Percentiles rank a stretch among this genome's conserved stretches.
Evolutionary conservation across 2,888 invertebrate species (phyloP).

Genomic region (Mantis religiosa): DNA sequence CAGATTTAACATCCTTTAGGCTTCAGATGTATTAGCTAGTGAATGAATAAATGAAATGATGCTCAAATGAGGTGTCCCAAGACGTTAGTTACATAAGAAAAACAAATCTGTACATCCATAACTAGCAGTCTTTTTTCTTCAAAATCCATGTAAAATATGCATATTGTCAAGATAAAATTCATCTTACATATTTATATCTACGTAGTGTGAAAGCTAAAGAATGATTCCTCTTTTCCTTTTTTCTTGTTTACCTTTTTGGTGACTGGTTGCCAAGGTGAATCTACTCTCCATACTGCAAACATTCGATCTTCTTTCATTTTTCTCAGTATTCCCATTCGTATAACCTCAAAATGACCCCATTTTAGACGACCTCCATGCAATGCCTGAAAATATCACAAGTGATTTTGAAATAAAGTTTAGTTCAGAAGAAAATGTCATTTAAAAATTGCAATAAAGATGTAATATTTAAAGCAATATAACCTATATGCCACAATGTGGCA

Average conservation of each 20-base stretch:
- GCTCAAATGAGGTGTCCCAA: too few species aligned
- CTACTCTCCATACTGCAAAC: conserved; percentile 94
- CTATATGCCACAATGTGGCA: not conserved
- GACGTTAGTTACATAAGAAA: too few species aligned
- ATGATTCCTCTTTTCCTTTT: too few species aligned
- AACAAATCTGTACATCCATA: too few species aligned
- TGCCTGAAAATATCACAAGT: conserved; percentile 56
- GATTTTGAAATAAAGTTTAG: not conserved
- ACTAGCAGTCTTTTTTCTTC: too few species aligned
- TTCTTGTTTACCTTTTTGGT: conserved; percentile 64
- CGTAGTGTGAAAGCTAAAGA: too few species aligned
- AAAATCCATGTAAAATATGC: too few species aligned
- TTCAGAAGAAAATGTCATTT: not conserved
- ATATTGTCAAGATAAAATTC: too few species aligned
- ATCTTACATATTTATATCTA: too few species aligned
- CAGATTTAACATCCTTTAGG: too few species aligned
- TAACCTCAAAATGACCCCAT: conserved; percentile 83
- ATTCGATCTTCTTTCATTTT: conserved; percentile 74
- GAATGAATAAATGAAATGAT: too few species aligned
- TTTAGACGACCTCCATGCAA: conserved; percentile 76
- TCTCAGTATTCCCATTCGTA: conserved; percentile 70
- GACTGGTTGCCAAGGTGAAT: conserved; percentile 93
- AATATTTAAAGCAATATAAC: not conserved
- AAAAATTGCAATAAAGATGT: not conserved
- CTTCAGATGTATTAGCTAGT: too few species aligned